A percentile compares a stretch with the other conserved stretches of the same genome.
Conservation (phyloP, 2,888 invertebrate genomes). For the Hirtodrosophila confusa region DNA sequence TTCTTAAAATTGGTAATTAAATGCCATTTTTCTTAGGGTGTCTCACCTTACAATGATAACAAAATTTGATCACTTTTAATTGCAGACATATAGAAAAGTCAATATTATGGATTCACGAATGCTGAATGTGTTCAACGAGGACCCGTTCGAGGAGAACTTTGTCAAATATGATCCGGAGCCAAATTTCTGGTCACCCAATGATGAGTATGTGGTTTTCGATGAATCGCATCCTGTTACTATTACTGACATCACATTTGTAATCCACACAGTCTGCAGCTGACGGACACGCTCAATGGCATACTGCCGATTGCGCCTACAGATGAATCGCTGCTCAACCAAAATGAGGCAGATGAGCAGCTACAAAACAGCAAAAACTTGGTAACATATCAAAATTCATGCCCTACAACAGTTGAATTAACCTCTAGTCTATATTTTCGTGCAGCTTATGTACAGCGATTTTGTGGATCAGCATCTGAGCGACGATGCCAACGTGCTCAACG, state of each 20-base stretch:
- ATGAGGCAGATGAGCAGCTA: conserved; percentile 58
- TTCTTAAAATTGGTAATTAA: too few species aligned
- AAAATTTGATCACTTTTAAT: too few species aligned
- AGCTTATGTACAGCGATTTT: conserved; percentile 80
- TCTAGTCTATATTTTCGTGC: neutral
- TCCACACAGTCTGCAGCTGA: conserved; percentile 73
- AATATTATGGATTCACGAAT: conserved; percentile 82
- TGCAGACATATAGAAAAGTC: too few species aligned
- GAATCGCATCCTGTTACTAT: neutral
- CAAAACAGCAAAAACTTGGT: conserved; percentile 77
- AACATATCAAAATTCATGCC: neutral
- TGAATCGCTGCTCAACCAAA: conserved; percentile 64
- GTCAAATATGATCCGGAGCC: conserved; percentile 77
- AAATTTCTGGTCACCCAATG: conserved; percentile 81
- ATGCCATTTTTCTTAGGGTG: too few species aligned
- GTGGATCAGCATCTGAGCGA: conserved; percentile 64
- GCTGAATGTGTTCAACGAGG: conserved; percentile 83
- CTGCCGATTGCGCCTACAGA: conserved; percentile 81
- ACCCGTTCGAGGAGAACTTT: conserved; percentile 83
- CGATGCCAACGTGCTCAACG: conserved; percentile 69
- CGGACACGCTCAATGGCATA: conserved; percentile 83
- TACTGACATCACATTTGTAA: too few species aligned
- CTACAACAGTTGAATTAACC: too few species aligned
- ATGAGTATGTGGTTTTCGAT: conserved; percentile 76
- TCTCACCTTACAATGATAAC: too few species aligned